These are phyloP conservation scores for Calosoma granatense DNA, from an alignment of 1,140 invertebrate genomes.

Conservation along the genomic window DNA sequence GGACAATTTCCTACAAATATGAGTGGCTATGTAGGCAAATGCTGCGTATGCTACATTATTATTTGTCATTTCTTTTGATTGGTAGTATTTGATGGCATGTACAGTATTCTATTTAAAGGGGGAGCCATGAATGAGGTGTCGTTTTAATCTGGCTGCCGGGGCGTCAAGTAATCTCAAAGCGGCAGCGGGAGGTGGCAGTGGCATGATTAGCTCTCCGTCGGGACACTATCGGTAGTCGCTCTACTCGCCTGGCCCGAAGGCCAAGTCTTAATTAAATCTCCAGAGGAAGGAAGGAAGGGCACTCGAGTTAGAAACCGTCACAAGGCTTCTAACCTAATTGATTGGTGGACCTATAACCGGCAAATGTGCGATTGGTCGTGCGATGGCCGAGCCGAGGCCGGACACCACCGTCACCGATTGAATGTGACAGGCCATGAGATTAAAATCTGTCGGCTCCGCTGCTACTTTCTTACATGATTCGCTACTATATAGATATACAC, in stretches of 20 bases:
- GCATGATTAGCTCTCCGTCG: background rate
- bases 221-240: background rate
- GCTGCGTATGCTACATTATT: no score
- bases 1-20: no score
- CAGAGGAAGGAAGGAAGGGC: constrained; percentile 2
- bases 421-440: constrained; percentile 6
- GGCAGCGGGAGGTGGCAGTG: background rate
- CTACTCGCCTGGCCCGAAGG: background rate
- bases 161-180: background rate
- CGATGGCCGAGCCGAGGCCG: background rate
- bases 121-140: background rate
- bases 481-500: no score
- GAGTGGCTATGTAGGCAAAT: no score
- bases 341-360: background rate
- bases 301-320: background rate
- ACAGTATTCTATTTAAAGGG: no score
- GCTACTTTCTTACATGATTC: background rate
- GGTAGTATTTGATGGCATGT: no score
- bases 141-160: background rate
- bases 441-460: background rate
- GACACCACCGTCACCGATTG: background rate
- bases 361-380: background rate
- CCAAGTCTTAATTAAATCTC: constrained; percentile 3
- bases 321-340: background rate
- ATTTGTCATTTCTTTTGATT: no score